Conservation (phyloP, 2,888 invertebrate genomes). For the Athetis lepigone region DNA sequence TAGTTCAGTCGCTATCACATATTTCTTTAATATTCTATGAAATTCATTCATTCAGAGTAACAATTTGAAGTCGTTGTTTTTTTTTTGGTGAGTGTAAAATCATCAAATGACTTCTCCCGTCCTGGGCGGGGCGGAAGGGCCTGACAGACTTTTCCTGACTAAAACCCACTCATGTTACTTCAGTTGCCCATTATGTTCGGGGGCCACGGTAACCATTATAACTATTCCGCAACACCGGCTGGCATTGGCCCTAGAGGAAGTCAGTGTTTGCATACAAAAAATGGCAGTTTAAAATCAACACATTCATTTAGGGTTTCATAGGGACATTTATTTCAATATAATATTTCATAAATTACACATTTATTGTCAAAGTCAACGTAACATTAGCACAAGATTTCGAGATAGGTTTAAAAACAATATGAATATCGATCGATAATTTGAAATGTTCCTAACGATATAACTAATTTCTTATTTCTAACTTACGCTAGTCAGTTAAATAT, state of each 20-base stretch:
- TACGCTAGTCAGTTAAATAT: constrained; percentile 69
- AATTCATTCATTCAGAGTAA: constrained; percentile 26
- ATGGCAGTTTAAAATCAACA: constrained; percentile 47
- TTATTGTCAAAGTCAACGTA: constrained; percentile 91
- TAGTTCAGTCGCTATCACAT: constrained; percentile 6
- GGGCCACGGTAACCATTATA: no score
- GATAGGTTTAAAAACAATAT: constrained; percentile 70
- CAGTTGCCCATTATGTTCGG: no score
- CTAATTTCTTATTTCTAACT: constrained; percentile 64
- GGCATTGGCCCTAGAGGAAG: no score
- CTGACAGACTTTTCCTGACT: no score
- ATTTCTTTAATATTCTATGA: constrained; percentile 24
- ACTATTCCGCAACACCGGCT: no score
- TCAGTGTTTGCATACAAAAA: constrained; percentile 29
- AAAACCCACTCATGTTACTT: no score
- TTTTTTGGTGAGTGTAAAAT: no score
- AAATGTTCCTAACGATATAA: constrained; percentile 66
- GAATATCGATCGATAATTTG: constrained; percentile 65
- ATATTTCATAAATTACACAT: constrained; percentile 86
- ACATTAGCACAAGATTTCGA: constrained; percentile 81
- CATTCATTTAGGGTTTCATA: constrained; percentile 66
- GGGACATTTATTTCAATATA: constrained; percentile 84
- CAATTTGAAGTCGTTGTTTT: constrained; percentile 22
- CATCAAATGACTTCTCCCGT: no score
- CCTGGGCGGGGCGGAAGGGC: no score